These are phyloP conservation scores for Dryobotodes eremita DNA, from an alignment of 2,888 invertebrate genomes.

Conservation along the genomic window DNA sequence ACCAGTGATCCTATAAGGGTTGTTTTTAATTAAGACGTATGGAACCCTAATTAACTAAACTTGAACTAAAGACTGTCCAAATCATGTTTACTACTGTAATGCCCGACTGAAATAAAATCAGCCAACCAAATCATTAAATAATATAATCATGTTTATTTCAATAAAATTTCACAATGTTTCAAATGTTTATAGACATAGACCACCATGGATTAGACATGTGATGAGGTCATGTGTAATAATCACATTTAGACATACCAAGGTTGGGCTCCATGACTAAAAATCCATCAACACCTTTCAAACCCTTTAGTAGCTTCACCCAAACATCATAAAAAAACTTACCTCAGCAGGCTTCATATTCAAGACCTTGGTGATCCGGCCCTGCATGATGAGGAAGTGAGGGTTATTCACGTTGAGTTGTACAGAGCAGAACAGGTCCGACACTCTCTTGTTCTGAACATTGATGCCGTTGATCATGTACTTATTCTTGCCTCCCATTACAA, in stretches of 20 bases:
- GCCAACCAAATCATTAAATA: background rate
- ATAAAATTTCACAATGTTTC: background rate
- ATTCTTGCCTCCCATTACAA: constrained; percentile 96
- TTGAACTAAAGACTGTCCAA: background rate
- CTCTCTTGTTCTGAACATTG: constrained; percentile 96
- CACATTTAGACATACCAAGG: background rate
- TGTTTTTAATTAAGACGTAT: too few species aligned
- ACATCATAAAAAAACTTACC: constrained; percentile 86
- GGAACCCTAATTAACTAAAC: background rate
- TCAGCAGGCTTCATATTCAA: constrained; percentile 99
- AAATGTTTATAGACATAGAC: background rate
- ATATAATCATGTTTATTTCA: background rate
- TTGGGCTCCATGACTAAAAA: background rate
- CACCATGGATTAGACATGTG: background rate
- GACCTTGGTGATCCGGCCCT: constrained; percentile 99
- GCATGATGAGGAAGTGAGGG: constrained; percentile 99
- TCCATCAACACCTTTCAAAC: background rate
- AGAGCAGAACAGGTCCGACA: constrained; percentile 98
- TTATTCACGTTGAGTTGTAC: constrained; percentile 99
- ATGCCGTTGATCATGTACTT: constrained; percentile 98
- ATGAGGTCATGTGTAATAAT: background rate
- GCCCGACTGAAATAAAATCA: background rate
- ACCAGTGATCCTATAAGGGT: too few species aligned
- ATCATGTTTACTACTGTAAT: background rate
- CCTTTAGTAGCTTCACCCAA: background rate